A percentile compares a stretch with the other conserved stretches of the same genome.
Evolutionary conservation across 2,113 vertebrate genomes (phyloP).

Genomic region (Argyrosomus japonicus): DNA sequence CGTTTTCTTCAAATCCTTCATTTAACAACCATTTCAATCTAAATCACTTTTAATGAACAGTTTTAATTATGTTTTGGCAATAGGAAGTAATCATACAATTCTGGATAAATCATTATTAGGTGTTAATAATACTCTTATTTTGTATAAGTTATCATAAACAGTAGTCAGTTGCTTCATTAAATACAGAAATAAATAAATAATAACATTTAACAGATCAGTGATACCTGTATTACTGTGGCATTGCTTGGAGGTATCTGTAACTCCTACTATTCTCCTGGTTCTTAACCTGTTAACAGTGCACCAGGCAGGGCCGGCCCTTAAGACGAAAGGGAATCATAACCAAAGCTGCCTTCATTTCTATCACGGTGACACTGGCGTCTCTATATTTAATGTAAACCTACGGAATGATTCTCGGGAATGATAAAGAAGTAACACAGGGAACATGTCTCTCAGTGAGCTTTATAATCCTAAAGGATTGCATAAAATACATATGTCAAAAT

Average conservation of each 20-base stretch:
- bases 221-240: slow-evolving; percentile 40
- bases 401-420: slow-evolving; percentile 56
- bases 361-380: slow-evolving; percentile 49
- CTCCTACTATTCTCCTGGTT: slow-evolving; percentile 19
- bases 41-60: slow-evolving; percentile 48
- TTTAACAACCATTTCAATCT: slow-evolving; percentile 34
- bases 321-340: slow-evolving; percentile 29
- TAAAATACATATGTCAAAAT: slow-evolving; percentile 41
- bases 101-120: slow-evolving; percentile 64
- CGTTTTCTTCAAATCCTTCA: slow-evolving; percentile 40
- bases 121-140: slow-evolving; percentile 74
- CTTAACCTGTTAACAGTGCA: slow-evolving; percentile 34
- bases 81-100: slow-evolving; percentile 62
- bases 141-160: slow-evolving; percentile 69
- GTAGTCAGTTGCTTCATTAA: slow-evolving; percentile 67
- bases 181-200: slow-evolving; percentile 78
- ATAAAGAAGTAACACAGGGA: slow-evolving; percentile 52
- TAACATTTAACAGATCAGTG: slow-evolving; percentile 50
- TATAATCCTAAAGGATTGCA: slow-evolving; percentile 45
- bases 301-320: slow-evolving; percentile 30
- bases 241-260: slow-evolving; percentile 39
- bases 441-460: slow-evolving; percentile 40
- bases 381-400: slow-evolving; percentile 52
- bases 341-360: slow-evolving; percentile 42
- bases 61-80: slow-evolving; percentile 65